Conservation (phyloP, 2,797 vertebrate species). For the Arctocebus calabarensis region DNA sequence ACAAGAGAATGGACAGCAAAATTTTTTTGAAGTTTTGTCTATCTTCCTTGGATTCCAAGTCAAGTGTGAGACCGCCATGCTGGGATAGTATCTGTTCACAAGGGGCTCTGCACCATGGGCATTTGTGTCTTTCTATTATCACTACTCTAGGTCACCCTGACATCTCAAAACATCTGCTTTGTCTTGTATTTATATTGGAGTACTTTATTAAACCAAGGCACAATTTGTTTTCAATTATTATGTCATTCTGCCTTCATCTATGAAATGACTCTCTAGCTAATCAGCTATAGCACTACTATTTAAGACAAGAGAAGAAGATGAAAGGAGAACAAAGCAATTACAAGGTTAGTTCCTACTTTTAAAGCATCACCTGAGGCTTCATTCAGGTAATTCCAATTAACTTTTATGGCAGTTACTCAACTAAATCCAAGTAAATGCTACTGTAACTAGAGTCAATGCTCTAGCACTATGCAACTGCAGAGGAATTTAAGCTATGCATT, state of each 20-base stretch:
- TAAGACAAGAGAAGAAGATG: conserved; percentile 27
- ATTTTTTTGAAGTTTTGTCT: neutral
- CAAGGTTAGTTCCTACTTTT: conserved; percentile 59
- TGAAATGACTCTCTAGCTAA: conserved; percentile 44
- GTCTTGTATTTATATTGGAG: conserved; percentile 22
- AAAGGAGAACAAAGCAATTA: conserved; percentile 57
- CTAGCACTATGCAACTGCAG: conserved; percentile 66
- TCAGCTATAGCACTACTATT: neutral
- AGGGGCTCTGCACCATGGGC: neutral
- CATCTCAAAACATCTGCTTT: conserved; percentile 67
- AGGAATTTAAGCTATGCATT: conserved; percentile 73
- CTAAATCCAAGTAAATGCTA: conserved; percentile 70
- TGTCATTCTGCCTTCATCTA: conserved; percentile 21
- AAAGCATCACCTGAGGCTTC: conserved; percentile 57
- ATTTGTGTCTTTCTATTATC: conserved; percentile 33
- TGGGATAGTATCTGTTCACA: neutral
- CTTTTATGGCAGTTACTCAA: conserved; percentile 72
- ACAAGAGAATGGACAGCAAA: neutral
- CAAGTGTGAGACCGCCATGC: neutral
- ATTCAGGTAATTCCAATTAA: conserved; percentile 78
- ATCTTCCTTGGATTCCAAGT: conserved; percentile 45
- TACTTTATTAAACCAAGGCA: conserved; percentile 56
- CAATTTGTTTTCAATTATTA: conserved; percentile 71
- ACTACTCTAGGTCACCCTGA: conserved; percentile 46
- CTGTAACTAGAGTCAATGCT: conserved; percentile 68